Base-by-base conservation (phyloP, 2,888 invertebrate genomes). In the Eremobia ochroleuca region DNA sequence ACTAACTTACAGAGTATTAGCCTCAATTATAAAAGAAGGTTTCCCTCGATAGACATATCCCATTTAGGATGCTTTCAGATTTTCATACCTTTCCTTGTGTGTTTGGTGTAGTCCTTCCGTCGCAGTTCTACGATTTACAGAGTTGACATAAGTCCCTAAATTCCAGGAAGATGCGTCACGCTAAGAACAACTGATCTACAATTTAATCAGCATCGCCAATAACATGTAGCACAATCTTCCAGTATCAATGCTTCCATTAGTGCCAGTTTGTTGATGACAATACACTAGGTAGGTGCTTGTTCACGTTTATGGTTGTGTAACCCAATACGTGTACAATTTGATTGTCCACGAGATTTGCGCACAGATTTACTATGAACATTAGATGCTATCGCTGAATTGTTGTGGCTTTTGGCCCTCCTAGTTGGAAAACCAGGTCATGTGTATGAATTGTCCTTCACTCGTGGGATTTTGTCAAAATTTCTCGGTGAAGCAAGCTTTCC, bases 321-420 rank as follows among this genome's bases (percentile, higher is more conserved):
- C 65, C 55, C 61, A 79, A 83, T 71, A 62, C 28, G 52, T 34
- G 64, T 28, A 72, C 71, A 66, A 61, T 77, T 75, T 81, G 73
- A 67, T 65, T 70, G 81, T 67, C 73, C 40, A 70, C 58, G 59
- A 81, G 77, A 77, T 85, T 67, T 70, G 71, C 76, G 64, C 55
- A 73, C 59, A 83, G 82, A 72, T 78, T 78, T 49, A 31, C 40
- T 21, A 67, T 61, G 46, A 37, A 76, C 71, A 72, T 75, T 71
- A 81, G 83, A 84, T 84, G 4, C 55, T 75, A 84, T 84, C 85
- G 21, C 37, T 9, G 28, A 74, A 40, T 76, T 43, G 61, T 28
- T 75, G n/a, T 69, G 64, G 73, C 85, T 76, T 73, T 81, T 81
- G 75, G 59, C 66, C 66, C 67, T 67, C 49, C 65, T 55, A 70